Percentiles rank a stretch among this genome's conserved stretches.
phyloP scores from a whole-genome alignment of 2,113 vertebrate species.

The Callochromis pleurospilus region DNA sequence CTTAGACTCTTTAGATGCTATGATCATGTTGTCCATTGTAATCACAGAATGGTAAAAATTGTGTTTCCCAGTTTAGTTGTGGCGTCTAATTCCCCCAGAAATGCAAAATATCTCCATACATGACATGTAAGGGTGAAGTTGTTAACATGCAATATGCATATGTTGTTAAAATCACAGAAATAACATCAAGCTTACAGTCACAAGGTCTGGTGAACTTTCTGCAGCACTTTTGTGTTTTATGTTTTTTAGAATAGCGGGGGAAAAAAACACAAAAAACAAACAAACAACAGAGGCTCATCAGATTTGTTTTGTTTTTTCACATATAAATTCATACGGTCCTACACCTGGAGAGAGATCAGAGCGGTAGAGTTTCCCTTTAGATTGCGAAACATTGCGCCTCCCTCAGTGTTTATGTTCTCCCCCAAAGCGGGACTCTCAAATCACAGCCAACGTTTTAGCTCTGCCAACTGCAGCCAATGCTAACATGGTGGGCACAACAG shows the following conservation, averaged over 20 bases:
- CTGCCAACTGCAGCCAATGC: not conserved
- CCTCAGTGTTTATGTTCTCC: not conserved
- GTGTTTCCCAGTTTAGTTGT: not conserved
- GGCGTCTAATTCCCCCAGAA: not conserved
- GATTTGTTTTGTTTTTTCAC: not conserved
- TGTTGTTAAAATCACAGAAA: not conserved
- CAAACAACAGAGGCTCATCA: not conserved
- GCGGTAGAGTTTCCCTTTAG: not conserved
- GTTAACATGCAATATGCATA: not conserved
- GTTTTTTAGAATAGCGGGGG: not conserved
- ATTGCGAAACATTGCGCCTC: not conserved
- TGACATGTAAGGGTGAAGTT: not conserved
- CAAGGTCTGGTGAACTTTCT: not conserved
- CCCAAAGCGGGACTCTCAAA: not conserved
- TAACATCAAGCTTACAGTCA: not conserved
- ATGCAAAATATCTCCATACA: not conserved
- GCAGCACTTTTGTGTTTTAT: not conserved
- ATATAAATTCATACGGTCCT: not conserved
- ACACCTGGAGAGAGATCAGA: not conserved
- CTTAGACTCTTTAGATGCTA: not conserved
- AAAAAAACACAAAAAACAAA: fast-evolving
- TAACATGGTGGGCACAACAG: not conserved
- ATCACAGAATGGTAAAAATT: not conserved
- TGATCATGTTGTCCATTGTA: not conserved
- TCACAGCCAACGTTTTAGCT: not conserved